phyloP scores from a whole-genome alignment of 2,888 invertebrate species.

The Meiosimyza decipiens region DNA sequence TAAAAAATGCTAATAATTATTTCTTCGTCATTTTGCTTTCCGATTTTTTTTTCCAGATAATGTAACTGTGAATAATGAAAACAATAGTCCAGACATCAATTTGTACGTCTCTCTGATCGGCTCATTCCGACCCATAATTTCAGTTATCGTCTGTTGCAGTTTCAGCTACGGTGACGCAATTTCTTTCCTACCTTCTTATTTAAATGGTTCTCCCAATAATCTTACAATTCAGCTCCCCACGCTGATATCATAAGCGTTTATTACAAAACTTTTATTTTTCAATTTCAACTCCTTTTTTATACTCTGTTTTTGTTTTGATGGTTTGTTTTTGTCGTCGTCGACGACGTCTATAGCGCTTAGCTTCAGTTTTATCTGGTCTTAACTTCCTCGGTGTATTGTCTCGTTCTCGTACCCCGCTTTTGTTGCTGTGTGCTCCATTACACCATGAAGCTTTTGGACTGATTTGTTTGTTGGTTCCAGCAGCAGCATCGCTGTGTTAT shows the following conservation, averaged over 20 bases:
- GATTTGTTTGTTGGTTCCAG: conserved; percentile 8
- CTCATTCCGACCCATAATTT: background rate
- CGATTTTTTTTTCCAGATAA: background rate
- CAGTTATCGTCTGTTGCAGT: conserved; percentile 3
- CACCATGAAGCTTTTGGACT: conserved; percentile 24
- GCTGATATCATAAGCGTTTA: conserved; percentile 30
- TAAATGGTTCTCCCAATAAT: conserved; percentile 25
- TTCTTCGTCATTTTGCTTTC: background rate
- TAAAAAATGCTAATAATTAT: background rate
- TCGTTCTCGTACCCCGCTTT: conserved; percentile 20
- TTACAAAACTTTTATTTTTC: conserved; percentile 60
- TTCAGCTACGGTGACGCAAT: background rate
- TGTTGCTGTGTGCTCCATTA: background rate
- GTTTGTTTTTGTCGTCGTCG: conserved; percentile 43
- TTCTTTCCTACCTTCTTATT: conserved; percentile 10
- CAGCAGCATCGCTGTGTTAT: conserved; percentile 15
- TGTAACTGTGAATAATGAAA: conserved; percentile 14
- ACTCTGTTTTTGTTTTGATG: conserved; percentile 42
- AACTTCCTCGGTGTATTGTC: conserved; percentile 2
- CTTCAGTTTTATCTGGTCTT: conserved; percentile 12
- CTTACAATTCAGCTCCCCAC: conserved; percentile 34
- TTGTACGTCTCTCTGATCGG: background rate
- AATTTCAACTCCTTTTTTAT: conserved; percentile 52
- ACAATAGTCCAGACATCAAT: conserved; percentile 26
- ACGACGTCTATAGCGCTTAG: conserved; percentile 32